A percentile compares a stretch with the other conserved stretches of the same genome.
These are phyloP conservation scores for Rhea pennata DNA, from an alignment of 2,113 vertebrate species.

Conservation along the genomic window DNA sequence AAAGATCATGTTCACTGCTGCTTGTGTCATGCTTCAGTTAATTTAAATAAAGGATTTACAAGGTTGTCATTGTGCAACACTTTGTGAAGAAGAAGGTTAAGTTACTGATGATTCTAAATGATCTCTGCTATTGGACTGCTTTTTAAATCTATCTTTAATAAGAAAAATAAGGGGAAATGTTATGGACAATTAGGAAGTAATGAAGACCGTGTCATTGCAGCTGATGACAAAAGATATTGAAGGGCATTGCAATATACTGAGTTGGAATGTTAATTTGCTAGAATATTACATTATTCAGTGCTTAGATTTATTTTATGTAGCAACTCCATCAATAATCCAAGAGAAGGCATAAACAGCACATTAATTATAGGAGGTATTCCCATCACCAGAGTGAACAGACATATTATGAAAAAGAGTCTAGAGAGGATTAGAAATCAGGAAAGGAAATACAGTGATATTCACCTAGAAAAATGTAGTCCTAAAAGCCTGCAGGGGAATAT, in stretches of 20 bases:
- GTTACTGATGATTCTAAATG: background rate
- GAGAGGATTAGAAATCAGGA: background rate
- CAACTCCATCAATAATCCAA: slow-evolving; percentile 11
- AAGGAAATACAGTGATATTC: background rate
- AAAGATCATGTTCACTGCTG: background rate
- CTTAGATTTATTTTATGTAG: slow-evolving; percentile 18
- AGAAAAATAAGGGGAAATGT: slow-evolving; percentile 3
- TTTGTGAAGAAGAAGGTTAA: background rate
- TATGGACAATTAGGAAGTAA: slow-evolving; percentile 50
- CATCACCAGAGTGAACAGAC: background rate
- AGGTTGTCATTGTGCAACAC: background rate
- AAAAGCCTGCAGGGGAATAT: background rate
- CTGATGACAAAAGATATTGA: slow-evolving; percentile 40
- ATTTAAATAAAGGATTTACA: background rate
- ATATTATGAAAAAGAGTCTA: background rate
- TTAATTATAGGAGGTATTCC: background rate
- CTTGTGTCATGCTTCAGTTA: background rate
- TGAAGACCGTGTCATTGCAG: slow-evolving; percentile 24
- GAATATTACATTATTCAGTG: background rate
- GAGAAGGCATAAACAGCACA: background rate
- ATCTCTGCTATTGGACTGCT: background rate
- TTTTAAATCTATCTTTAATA: slow-evolving; percentile 40
- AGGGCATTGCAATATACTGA: background rate
- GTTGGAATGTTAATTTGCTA: background rate
- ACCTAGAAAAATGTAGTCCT: background rate